phyloP scores from a whole-genome alignment of 2,888 invertebrate species.

The Cecidostiba fungosa region DNA sequence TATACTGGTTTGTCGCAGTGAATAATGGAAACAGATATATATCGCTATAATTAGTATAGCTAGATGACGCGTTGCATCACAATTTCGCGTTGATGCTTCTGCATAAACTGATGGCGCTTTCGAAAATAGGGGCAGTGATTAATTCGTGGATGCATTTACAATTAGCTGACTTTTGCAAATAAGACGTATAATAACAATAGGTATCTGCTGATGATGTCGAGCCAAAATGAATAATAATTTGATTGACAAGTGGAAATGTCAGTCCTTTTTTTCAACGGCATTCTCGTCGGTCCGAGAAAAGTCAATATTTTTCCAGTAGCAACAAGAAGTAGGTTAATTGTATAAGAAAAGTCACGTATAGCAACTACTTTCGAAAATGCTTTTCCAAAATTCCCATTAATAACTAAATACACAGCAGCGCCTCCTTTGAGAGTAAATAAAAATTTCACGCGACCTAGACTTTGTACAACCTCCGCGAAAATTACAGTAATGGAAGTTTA shows the following conservation, averaged over 20 bases:
- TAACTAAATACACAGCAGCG: not conserved
- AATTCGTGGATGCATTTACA: not conserved
- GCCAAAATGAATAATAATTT: too few species aligned
- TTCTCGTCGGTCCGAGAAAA: not conserved
- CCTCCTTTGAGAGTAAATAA: not conserved
- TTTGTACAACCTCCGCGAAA: not conserved
- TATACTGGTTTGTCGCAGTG: not conserved
- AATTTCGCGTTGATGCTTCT: not conserved
- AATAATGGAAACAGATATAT: not conserved
- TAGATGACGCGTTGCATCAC: not conserved
- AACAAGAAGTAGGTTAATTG: not conserved
- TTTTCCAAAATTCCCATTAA: not conserved
- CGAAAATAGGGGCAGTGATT: not conserved
- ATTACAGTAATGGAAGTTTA: not conserved
- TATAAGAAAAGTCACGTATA: not conserved
- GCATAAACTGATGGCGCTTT: not conserved
- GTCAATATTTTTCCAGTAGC: not conserved
- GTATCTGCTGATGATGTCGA: not conserved
- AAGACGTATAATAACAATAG: not conserved
- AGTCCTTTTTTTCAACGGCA: too few species aligned
- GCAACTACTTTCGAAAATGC: not conserved
- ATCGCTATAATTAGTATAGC: not conserved
- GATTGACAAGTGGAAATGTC: not conserved
- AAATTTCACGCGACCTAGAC: not conserved
- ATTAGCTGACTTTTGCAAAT: not conserved